These are phyloP conservation scores for Polia nebulosa DNA, from an alignment of 2,888 invertebrate species.

Conservation along the genomic window DNA sequence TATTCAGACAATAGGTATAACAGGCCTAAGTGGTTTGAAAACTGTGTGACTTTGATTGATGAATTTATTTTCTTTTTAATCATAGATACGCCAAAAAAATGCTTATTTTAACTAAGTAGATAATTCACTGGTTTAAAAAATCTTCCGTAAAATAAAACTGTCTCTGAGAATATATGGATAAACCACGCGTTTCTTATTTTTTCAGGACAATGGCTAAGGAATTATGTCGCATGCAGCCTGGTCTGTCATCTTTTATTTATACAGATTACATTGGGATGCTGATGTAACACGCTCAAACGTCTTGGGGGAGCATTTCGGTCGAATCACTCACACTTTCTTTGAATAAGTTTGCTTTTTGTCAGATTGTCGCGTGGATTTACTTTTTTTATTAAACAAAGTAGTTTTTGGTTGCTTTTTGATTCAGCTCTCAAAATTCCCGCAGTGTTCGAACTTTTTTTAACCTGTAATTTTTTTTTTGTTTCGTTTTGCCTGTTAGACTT, in stretches of 20 bases:
- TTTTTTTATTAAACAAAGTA: constrained; percentile 15
- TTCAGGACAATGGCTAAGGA: constrained; percentile 41
- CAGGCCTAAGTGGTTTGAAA: not conserved
- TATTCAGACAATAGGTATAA: no score
- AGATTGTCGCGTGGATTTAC: constrained; percentile 32
- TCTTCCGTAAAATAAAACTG: not conserved
- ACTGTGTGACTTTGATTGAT: not conserved
- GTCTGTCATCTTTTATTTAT: constrained; percentile 58
- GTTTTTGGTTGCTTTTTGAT: constrained; percentile 17
- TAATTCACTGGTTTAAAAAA: no score
- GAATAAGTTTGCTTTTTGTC: constrained; percentile 44
- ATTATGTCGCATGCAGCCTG: constrained; percentile 41
- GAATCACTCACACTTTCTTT: constrained; percentile 54
- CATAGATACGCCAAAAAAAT: not conserved
- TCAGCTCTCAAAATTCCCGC: constrained; percentile 5
- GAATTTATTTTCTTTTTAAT: not conserved
- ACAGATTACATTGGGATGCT: constrained; percentile 58
- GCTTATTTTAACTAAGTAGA: not conserved
- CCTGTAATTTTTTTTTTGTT: not conserved
- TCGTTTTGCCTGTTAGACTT: not conserved
- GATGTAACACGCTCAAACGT: constrained; percentile 49
- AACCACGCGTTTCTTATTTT: constrained; percentile 33
- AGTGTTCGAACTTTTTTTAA: not conserved
- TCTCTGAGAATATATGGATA: constrained; percentile 17
- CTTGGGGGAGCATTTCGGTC: constrained; percentile 47